Evolutionary conservation across 37 sponge, comb jelly and placozoan genomes (phyloP), one percentile per base, ranked within the genome.

Genomic region (Diacarnus erythraeanus): DNA sequence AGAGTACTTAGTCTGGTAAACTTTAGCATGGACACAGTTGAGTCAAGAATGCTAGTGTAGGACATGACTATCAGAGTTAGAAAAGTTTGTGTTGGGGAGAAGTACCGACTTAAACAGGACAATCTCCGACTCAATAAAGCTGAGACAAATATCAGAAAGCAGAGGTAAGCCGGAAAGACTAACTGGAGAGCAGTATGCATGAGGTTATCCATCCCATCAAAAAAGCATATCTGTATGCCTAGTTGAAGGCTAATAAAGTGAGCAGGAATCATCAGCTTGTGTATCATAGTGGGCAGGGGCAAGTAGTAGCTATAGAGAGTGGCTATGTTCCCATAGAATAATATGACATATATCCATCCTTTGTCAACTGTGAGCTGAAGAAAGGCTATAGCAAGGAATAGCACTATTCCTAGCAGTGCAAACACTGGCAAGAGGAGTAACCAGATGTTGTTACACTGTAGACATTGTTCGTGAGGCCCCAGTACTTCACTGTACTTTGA

Each of bases 91-190:
- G 80, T 33, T 44, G 79, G 68, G 6, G 69, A 47, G 67, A 64
- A 80, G 2, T 41, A 18, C 34, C 42, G 57, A 6, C 30, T 61
- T 61, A 61, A 61, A 25, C 64, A 61, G 8, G 25, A 29, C 29
- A 15, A 61, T 6, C 30, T 5, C 30, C 21, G 64, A 61, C 29
- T 27, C 30, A 61, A 25, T 6, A 61, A 23, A 22, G 77, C 27
- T 10, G 43, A 4, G 38, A 72, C 72, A 20, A 72, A 1, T 41
- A 73, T 44, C 0, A 86, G 72, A 42, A 78, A 25, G 36, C 33
- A 69, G 25, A 86, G 33, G 72, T 86, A 86, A 30, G 40, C 26
- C 10, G 78, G 79, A 34, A 86, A 86, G 1, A 78, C 47, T 23
- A 86, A 64, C 31, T 72, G 56, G 21, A 86, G 64, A 21, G 64